Conservation (phyloP, 2,113 vertebrate genomes). For the Cathartes aura region DNA sequence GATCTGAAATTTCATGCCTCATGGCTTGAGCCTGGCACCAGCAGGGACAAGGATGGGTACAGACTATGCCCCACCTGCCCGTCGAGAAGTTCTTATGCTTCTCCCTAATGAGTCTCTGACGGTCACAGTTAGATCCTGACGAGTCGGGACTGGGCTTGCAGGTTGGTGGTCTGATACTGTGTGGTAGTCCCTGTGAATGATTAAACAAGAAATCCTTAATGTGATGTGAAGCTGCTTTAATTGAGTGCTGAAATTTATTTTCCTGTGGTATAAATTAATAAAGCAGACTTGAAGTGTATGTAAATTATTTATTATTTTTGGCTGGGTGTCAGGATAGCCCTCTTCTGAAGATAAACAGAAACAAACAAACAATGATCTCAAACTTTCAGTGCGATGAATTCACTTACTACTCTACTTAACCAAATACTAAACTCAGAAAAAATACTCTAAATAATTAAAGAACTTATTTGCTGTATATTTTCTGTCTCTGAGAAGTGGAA, state of each 20-base stretch:
- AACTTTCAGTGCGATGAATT: background rate
- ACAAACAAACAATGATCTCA: background rate
- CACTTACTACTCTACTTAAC: background rate
- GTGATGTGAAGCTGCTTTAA: background rate
- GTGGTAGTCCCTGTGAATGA: background rate
- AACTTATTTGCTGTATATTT: background rate
- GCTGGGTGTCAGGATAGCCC: background rate
- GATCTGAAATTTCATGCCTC: background rate
- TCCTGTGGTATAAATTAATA: conserved; percentile 13
- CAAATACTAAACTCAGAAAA: background rate
- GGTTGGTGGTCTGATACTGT: background rate
- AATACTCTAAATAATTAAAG: background rate
- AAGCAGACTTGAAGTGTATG: background rate
- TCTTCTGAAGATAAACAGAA: background rate
- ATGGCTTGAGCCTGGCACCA: background rate
- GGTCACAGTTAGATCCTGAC: background rate
- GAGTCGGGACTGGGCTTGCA: rapidly evolving
- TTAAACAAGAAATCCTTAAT: background rate
- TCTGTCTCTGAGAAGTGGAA: background rate
- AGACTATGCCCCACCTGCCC: background rate
- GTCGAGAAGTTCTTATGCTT: background rate
- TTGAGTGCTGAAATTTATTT: background rate
- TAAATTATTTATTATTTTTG: conserved; percentile 3
- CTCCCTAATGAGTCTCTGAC: background rate
- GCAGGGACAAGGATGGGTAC: background rate